Percentiles rank a stretch among this genome's conserved stretches.
phyloP scores from a whole-genome alignment of 2,113 vertebrate genomes.

The Cephalopholis sonnerati region DNA sequence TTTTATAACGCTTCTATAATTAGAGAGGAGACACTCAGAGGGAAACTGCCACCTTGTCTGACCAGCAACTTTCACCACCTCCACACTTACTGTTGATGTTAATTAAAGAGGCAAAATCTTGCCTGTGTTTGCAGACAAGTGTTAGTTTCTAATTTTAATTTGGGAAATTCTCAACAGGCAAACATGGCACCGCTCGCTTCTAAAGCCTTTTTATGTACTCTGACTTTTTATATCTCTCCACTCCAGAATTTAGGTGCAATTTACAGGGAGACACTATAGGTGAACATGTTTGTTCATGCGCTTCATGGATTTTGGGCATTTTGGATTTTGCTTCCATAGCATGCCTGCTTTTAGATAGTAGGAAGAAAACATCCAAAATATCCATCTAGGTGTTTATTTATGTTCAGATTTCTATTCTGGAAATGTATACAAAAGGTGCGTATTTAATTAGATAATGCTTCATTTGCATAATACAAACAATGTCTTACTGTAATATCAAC shows the following conservation, averaged over 20 bases:
- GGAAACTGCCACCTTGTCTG: neutral
- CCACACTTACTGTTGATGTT: constrained; percentile 13
- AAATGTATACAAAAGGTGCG: no score
- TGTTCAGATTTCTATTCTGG: no score
- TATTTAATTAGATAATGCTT: no score
- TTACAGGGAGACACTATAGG: no score
- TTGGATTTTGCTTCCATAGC: no score
- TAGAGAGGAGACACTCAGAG: constrained; percentile 26
- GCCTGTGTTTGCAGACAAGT: constrained; percentile 18
- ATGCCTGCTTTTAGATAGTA: no score
- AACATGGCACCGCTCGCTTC: neutral
- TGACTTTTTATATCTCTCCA: neutral
- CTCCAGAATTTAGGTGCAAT: neutral
- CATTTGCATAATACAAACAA: no score
- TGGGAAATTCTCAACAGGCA: neutral
- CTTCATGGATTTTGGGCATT: no score
- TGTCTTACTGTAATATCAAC: no score
- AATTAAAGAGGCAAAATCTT: neutral
- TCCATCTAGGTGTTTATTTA: no score
- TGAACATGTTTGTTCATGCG: no score
- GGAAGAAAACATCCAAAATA: no score
- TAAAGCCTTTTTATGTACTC: neutral
- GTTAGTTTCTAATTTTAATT: constrained; percentile 9
- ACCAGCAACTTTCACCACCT: constrained; percentile 22
- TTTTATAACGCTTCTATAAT: constrained; percentile 21